These are phyloP conservation scores for Etheostoma cragini DNA, from an alignment of 2,113 vertebrate species.

Conservation along the genomic window DNA sequence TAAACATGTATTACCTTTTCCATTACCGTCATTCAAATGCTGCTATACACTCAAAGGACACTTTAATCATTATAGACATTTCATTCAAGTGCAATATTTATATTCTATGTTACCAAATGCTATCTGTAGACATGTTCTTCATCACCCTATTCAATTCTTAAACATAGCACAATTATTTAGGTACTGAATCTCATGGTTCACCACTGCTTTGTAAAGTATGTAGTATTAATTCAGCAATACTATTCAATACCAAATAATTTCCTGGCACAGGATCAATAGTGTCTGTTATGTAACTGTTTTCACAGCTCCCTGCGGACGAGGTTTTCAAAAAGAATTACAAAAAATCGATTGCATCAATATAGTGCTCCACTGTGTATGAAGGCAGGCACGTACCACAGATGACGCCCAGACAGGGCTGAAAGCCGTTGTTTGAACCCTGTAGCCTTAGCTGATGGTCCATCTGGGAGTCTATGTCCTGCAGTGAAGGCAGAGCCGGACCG, in stretches of 20 bases:
- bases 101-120: no score
- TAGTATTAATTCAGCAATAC: not conserved
- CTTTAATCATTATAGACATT: not conserved
- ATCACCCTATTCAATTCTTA: not conserved
- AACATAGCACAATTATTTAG: not conserved
- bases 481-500: slow-evolving; percentile 90
- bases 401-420: slow-evolving; percentile 95
- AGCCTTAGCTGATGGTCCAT: slow-evolving; percentile 97
- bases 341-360: not conserved
- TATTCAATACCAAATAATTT: not conserved
- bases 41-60: not conserved
- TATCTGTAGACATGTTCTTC: not conserved
- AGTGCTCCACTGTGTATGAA: not conserved
- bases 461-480: slow-evolving; percentile 95
- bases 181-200: not conserved
- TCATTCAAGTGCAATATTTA: not conserved
- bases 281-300: not conserved
- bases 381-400: slow-evolving; percentile 88
- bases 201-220: not conserved
- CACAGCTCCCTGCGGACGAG: not conserved
- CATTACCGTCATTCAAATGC: not conserved
- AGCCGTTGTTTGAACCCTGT: slow-evolving; percentile 94
- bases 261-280: not conserved
- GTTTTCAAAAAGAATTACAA: not conserved
- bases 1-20: not conserved